Conservation (phyloP, 2,888 invertebrate genomes). For the Yponomeuta malinellus region DNA sequence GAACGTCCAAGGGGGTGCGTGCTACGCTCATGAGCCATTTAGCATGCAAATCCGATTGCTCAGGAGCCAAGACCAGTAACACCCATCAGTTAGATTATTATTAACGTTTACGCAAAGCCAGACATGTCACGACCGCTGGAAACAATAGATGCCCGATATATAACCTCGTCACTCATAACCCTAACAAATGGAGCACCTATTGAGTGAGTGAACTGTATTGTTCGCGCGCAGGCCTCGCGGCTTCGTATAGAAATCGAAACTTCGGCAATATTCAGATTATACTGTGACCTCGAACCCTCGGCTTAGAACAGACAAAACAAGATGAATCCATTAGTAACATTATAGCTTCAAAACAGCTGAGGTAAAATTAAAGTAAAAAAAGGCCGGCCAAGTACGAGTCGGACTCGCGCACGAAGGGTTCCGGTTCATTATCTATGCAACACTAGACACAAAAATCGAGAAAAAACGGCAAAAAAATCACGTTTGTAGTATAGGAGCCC, state of each 20-base stretch:
- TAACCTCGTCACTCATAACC: not conserved
- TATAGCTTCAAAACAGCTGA: not conserved
- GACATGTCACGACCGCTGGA: not conserved
- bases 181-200: conserved; percentile 1
- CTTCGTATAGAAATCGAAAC: not conserved
- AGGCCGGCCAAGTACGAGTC: no score
- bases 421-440: no score
- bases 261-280: not conserved
- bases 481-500: no score
- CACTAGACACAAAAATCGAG: no score
- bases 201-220: not conserved
- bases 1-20: no score
- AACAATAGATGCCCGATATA: not conserved
- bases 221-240: not conserved
- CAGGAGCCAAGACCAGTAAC: not conserved
- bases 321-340: not conserved
- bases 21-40: not conserved
- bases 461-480: no score
- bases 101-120: not conserved
- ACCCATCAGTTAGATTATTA: not conserved
- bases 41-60: conserved; percentile 8
- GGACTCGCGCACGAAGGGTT: no score
- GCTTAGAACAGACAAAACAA: not conserved
- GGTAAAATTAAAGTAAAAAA: no score
- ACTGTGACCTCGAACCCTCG: not conserved